A percentile compares a stretch with the other conserved stretches of the same genome.
phyloP scores from a whole-genome alignment of 2,113 vertebrate genomes.

The Hypanus sabinus region DNA sequence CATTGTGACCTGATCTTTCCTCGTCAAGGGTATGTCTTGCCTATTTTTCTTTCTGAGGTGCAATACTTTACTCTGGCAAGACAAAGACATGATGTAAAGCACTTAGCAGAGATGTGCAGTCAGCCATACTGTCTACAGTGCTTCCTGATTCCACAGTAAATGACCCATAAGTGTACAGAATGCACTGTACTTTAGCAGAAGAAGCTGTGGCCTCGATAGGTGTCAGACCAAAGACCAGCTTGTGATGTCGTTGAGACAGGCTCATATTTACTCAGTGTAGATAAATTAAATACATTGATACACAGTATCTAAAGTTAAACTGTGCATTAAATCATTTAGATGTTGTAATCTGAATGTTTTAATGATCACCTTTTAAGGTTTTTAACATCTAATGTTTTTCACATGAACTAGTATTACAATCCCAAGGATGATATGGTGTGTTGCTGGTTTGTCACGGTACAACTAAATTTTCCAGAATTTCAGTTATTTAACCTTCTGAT shows the following conservation, averaged over 20 bases:
- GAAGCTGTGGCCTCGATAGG: background rate
- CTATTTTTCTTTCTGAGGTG: background rate
- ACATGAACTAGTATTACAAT: background rate
- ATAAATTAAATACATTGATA: background rate
- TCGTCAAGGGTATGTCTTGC: background rate
- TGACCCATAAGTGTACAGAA: background rate
- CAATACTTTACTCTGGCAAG: background rate
- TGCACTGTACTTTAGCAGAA: background rate
- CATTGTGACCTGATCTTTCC: background rate
- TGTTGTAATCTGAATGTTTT: no score
- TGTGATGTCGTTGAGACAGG: background rate
- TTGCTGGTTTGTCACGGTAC: background rate
- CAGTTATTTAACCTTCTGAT: background rate
- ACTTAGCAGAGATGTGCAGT: background rate
- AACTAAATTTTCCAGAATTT: conserved; percentile 8
- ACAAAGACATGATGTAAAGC: background rate
- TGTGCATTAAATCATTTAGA: background rate
- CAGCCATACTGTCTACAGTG: background rate
- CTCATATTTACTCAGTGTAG: background rate
- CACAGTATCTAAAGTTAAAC: background rate
- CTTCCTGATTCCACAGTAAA: background rate
- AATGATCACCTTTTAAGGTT: conserved; percentile 19
- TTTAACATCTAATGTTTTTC: background rate
- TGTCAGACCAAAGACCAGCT: background rate
- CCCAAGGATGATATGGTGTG: background rate